phyloP scores from a whole-genome alignment of 2,888 invertebrate species.

The Ennomos quercinarius region DNA sequence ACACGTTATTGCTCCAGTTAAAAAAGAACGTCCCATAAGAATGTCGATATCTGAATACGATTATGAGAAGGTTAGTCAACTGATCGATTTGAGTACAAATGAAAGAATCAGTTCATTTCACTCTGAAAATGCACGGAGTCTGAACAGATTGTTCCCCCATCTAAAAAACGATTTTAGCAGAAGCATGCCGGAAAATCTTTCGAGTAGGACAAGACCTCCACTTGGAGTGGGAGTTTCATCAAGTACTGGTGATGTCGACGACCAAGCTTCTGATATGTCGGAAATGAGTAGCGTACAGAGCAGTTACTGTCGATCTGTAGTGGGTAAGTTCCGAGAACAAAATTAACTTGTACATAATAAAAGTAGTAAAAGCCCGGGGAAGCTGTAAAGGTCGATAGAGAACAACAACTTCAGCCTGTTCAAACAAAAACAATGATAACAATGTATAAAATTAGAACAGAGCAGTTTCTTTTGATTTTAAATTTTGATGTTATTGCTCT shows the following conservation, averaged over 20 bases:
- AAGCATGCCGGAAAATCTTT: conserved; percentile 75
- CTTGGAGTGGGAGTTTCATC: conserved; percentile 53
- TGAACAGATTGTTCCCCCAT: conserved; percentile 87
- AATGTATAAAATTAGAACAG: no score
- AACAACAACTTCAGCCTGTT: no score
- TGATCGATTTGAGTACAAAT: conserved; percentile 86
- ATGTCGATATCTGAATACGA: conserved; percentile 89
- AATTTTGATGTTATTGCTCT: no score
- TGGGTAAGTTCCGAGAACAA: conserved; percentile 61
- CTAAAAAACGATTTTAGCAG: conserved; percentile 78
- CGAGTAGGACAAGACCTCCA: conserved; percentile 63
- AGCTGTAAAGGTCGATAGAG: no score
- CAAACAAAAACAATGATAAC: no score
- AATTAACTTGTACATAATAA: no score
- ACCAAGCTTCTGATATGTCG: conserved; percentile 81
- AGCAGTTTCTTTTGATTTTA: no score
- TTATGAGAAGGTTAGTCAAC: conserved; percentile 84
- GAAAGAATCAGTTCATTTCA: conserved; percentile 86
- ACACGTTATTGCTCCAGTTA: conserved; percentile 45
- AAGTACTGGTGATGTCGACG: conserved; percentile 71
- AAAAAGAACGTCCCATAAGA: conserved; percentile 70
- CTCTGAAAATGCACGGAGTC: conserved; percentile 83
- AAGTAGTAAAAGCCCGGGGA: no score
- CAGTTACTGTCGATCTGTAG: conserved; percentile 84
- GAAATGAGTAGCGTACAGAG: conserved; percentile 85